Conservation (phyloP, 2,797 vertebrate genomes). For the Neosilurus hyrtlii region DNA sequence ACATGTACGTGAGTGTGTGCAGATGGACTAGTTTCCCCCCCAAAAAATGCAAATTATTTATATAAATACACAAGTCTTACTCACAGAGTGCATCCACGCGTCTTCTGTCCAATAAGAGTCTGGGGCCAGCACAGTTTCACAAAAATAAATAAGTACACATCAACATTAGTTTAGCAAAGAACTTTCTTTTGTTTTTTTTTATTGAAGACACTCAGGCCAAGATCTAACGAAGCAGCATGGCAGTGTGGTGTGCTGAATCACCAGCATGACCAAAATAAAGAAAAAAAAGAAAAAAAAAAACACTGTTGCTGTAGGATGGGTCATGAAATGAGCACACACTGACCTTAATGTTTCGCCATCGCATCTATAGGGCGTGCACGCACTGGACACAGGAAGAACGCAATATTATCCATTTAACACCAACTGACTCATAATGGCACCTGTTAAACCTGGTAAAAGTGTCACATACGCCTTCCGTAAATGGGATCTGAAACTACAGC, state of each 20-base stretch:
- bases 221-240: neutral
- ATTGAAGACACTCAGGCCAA: neutral
- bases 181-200: conserved; percentile 4
- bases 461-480: neutral
- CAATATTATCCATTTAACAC: too few species aligned
- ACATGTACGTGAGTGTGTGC: too few species aligned
- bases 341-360: neutral
- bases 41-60: too few species aligned
- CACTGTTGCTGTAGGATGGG: neutral
- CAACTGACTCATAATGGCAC: neutral
- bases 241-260: neutral
- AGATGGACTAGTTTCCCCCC: too few species aligned
- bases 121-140: neutral
- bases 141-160: neutral
- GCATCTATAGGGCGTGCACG: neutral
- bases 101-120: too few species aligned
- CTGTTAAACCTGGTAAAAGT: too few species aligned
- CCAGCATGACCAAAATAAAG: neutral
- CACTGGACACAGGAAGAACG: neutral
- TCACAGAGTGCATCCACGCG: too few species aligned
- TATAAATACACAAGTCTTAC: too few species aligned
- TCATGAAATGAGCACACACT: neutral
- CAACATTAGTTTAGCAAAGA: neutral
- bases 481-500: neutral
- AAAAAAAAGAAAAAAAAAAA: neutral